Conservation (phyloP, 2,888 invertebrate species). For the Bombylius discolor region DNA sequence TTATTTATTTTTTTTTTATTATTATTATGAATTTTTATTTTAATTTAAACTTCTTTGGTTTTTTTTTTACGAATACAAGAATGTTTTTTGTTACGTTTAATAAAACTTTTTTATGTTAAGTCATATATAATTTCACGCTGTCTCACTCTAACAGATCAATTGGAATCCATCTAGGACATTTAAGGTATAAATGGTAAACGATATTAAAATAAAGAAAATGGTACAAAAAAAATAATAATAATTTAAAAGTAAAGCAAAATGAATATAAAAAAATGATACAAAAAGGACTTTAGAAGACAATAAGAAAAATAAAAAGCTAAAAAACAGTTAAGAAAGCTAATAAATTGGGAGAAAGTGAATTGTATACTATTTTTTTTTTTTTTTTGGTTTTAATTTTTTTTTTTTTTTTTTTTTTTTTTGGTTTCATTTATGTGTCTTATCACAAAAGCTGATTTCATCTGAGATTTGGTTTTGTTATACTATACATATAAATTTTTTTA, state of each 20-base stretch:
- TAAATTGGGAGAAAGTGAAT: too few species aligned
- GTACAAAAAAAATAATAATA: slow-evolving; percentile 9
- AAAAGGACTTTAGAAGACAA: neutral
- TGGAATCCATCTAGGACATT: slow-evolving; percentile 40
- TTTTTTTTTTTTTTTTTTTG: too few species aligned
- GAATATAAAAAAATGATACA: neutral
- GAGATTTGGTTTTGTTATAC: too few species aligned
- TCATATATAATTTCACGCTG: slow-evolving; percentile 23
- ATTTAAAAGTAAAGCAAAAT: neutral
- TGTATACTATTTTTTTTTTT: too few species aligned
- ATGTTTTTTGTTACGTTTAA: slow-evolving; percentile 4
- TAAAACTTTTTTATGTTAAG: slow-evolving; percentile 15
- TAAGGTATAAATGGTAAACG: slow-evolving; percentile 32
- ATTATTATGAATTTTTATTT: neutral
- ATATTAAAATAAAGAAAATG: neutral
- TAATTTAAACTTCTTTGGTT: too few species aligned
- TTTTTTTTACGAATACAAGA: neutral
- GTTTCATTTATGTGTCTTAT: too few species aligned
- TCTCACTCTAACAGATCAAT: slow-evolving; percentile 33
- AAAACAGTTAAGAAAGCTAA: too few species aligned
- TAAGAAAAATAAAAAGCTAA: slow-evolving; percentile 12
- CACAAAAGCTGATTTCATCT: too few species aligned
- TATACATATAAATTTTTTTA: too few species aligned
- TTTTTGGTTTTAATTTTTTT: too few species aligned
- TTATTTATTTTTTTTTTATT: neutral